Percentiles rank a stretch among this genome's conserved stretches.
phyloP scores from a whole-genome alignment of 2,888 invertebrate genomes.

The Gastracanthus pulcherrimus region DNA sequence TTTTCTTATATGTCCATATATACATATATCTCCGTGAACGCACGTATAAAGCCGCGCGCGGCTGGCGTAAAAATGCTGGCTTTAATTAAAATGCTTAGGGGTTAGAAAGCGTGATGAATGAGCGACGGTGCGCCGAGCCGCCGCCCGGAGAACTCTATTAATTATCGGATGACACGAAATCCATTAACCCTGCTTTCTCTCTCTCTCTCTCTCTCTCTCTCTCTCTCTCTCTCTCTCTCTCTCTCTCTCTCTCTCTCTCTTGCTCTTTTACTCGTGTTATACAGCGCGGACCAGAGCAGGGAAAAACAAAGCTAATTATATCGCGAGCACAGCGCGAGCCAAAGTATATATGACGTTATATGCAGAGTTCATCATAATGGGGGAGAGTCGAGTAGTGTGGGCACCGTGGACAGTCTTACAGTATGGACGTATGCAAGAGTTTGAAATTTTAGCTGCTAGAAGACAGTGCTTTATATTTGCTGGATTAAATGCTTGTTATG shows the following conservation, averaged over 20 bases:
- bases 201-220: not conserved
- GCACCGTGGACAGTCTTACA: no score
- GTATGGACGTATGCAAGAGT: no score
- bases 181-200: constrained; percentile 65
- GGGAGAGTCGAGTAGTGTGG: not conserved
- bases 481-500: no score
- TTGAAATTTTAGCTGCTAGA: no score
- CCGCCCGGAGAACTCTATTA: constrained; percentile 73
- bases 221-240: not conserved
- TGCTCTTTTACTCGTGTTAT: not conserved
- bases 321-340: no score
- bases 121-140: constrained; percentile 64
- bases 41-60: not conserved
- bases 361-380: not conserved
- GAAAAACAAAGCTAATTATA: constrained; percentile 26
- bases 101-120: constrained; percentile 77
- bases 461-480: no score
- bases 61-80: constrained; percentile 67
- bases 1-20: no score
- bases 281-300: not conserved
- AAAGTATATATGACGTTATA: no score
- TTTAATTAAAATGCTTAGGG: constrained; percentile 77
- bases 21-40: not conserved
- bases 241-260: not conserved
- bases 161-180: constrained; percentile 77